Base-by-base conservation (phyloP, 2,113 vertebrate genomes). In the Tamias sibiricus region DNA sequence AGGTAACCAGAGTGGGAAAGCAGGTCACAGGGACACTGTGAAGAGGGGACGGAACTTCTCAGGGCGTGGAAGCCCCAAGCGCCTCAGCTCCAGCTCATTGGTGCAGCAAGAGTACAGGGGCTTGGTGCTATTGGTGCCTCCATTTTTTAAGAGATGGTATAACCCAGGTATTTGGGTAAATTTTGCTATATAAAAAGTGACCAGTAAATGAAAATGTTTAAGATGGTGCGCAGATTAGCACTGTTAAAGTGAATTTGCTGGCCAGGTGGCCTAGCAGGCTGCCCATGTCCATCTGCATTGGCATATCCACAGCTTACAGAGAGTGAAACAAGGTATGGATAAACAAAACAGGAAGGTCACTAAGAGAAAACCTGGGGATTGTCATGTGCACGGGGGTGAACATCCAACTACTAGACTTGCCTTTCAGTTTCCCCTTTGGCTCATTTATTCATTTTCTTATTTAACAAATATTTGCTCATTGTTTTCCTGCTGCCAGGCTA, bases 381-480 rank as follows among this genome's bases (percentile, higher is more conserved):
- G 52, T 94, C 71, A 3, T n/a, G 14, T 79, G 1, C 71, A 37
- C 13, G 71, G 28, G 69, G 17, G 87, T 72, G n/a, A 35, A 30
- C 37, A n/a, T 4, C 66, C 92, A 59, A 59, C 74, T 49, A 52
- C 37, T n/a, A 90, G 20, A 64, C 47, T 35, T 59, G 26, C 91
- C 62, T 69, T 87, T 80, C 13, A 14, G 5, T 81, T 84, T 87
- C 54, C 35, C 74, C 14, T 37, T 52, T 90, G 62, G 66, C 24
- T 71, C 35, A 79, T 88, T 81, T 82, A 32, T 76, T 81, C 24
- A 20, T 91, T 93, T 9, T 90, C 35, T 80, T 47, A 69, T 62
- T 76, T 66, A 95, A 87, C 28, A 87, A 94, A 54, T 44, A 94
- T 90, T 93, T 80, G 37, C 7, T 92, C 32, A 57, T n/a, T 89